Evolutionary conservation across 2,888 invertebrate genomes (phyloP).

Genomic region (Chouioia cunea): DNA sequence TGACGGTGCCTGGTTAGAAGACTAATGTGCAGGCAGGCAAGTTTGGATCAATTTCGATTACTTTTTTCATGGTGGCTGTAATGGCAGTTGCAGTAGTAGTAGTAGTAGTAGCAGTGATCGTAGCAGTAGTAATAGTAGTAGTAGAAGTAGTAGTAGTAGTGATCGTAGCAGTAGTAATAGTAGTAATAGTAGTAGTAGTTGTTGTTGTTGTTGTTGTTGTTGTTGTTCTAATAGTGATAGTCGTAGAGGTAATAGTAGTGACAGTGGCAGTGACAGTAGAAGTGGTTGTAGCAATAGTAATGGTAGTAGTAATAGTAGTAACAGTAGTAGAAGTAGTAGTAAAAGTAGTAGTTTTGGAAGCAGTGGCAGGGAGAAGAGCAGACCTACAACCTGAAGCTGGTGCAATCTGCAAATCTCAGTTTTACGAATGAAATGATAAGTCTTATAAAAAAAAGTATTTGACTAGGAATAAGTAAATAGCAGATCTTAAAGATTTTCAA

Average conservation of each 20-base stretch:
- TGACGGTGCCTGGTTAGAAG: constrained; percentile 64
- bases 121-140: constrained; percentile 49
- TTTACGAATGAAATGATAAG: constrained; percentile 65
- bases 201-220: constrained; percentile 49
- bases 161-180: constrained; percentile 58
- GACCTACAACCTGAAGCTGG: constrained; percentile 68
- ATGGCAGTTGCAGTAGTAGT: constrained; percentile 61
- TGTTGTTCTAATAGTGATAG: constrained; percentile 56
- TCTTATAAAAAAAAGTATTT: constrained; percentile 47
- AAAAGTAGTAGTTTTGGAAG: constrained; percentile 57
- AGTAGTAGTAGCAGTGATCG: constrained; percentile 55
- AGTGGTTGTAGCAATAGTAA: constrained; percentile 58
- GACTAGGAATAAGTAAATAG: no score
- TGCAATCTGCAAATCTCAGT: constrained; percentile 69
- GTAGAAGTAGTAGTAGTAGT: constrained; percentile 57
- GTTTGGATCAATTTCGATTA: constrained; percentile 61
- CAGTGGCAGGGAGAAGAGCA: constrained; percentile 67
- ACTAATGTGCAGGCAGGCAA: constrained; percentile 68
- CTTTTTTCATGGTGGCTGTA: constrained; percentile 68
- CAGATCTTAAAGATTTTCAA: no score
- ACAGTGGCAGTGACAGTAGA: constrained; percentile 66
- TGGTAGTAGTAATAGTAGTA: constrained; percentile 51
- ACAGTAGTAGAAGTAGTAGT: constrained; percentile 55
- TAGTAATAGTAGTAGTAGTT: constrained; percentile 56
- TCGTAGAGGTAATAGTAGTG: constrained; percentile 59